Base-by-base conservation (phyloP, 2,113 vertebrate genomes). In the Rana temporaria region DNA sequence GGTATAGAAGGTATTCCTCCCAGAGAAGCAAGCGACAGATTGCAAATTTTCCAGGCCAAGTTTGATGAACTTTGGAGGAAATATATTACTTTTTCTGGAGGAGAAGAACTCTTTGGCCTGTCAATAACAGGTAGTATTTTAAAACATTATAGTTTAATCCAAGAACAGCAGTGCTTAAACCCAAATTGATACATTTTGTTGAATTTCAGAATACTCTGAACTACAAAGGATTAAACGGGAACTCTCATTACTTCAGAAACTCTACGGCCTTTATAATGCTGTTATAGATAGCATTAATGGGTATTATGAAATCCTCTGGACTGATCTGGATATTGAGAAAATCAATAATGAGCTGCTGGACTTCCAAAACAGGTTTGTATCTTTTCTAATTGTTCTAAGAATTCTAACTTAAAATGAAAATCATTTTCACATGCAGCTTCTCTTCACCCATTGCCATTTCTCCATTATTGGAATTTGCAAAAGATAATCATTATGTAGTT, bases 81-180 rank as follows among this genome's bases (percentile, higher is more conserved):
- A 65, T 93, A 90, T 84, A 85, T 87, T 32, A 94, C 88, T 66
- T 93, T 88, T 85, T 94, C 91, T 71, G 82, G 79, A 86, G 95
- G 94, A 14, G 95, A 96, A 86, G 90, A 94, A 88, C 91, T 96
- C 68, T 95, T 95, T 70, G 95, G 95, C 64, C 93, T 96, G 42
- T 81, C 89, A 42, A 85, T 95, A n/a, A 91, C 90, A 79, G 94
- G 94, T 95, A 85, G 11, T 26, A 38, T 34, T 48, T 48, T 12
- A 48, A 11, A 48, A 12, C 2, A 12, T 14, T 48, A 14, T 48
- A 48, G 20, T 5, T 6, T 1, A 63, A 63, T n/a, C 20, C 20
- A 63, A n/a, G 14, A 60, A 24, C 24, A 48, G 42, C 42, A 11
- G 42, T 48, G 42, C 9, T 67, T 67, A 30, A 67, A 17, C 26